A percentile compares a stretch with the other conserved stretches of the same genome.
Evolutionary conservation across 2,888 invertebrate genomes (phyloP).

Genomic region (Drosophila neutralis): DNA sequence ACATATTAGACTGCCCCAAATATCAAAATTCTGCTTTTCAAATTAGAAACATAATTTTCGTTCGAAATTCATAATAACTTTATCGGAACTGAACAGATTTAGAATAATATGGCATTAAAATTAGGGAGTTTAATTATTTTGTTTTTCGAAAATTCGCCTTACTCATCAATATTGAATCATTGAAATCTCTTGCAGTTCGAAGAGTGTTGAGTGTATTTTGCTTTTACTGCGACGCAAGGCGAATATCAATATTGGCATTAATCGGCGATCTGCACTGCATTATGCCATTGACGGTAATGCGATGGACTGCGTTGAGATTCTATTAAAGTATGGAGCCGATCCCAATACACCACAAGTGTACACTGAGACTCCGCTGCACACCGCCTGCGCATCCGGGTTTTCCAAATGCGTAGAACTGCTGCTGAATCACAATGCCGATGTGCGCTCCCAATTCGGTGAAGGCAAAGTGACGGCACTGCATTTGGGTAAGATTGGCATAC

Average conservation of each 20-base stretch:
- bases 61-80: background rate
- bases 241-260: constrained; percentile 91
- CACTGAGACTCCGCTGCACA: constrained; percentile 93
- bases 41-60: background rate
- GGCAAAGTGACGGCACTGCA: constrained; percentile 93
- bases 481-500: constrained; percentile 84
- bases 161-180: background rate
- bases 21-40: background rate
- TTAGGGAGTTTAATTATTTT: background rate
- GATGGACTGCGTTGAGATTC: constrained; percentile 89
- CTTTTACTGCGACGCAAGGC: constrained; percentile 90
- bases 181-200: constrained; percentile 67
- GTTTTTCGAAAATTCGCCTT: background rate
- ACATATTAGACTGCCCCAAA: background rate
- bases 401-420: constrained; percentile 90
- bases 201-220: constrained; percentile 85
- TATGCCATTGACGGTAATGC: constrained; percentile 93
- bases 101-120: background rate
- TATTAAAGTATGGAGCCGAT: constrained; percentile 91
- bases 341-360: constrained; percentile 93
- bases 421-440: constrained; percentile 91
- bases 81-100: background rate
- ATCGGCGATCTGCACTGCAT: constrained; percentile 91
- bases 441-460: constrained; percentile 89
- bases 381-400: constrained; percentile 91